phyloP scores from a whole-genome alignment of 2,797 vertebrate species.

The Onychomys leucogaster region DNA sequence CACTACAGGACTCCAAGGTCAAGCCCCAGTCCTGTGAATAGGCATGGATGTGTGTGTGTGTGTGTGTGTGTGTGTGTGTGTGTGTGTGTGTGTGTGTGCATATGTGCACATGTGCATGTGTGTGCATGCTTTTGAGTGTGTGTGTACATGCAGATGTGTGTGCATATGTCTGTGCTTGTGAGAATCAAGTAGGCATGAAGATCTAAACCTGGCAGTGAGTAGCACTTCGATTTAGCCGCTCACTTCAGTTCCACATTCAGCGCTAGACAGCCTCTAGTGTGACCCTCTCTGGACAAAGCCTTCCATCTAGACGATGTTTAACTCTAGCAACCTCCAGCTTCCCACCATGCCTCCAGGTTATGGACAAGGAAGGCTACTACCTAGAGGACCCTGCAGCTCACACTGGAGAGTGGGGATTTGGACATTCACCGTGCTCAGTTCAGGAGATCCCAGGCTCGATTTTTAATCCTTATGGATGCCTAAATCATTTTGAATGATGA shows the following conservation, averaged over 20 bases:
- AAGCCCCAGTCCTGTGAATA: not conserved
- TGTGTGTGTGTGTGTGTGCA: not conserved
- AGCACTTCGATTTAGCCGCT: not conserved
- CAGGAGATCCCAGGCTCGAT: not conserved
- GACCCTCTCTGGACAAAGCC: not conserved
- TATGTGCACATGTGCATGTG: no score
- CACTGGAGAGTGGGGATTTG: not conserved
- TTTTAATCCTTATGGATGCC: conserved; percentile 6
- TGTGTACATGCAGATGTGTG: no score
- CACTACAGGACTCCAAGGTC: not conserved
- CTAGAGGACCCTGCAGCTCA: not conserved
- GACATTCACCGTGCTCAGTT: conserved; percentile 1
- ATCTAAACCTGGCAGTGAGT: not conserved
- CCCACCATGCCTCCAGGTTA: not conserved
- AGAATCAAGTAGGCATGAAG: not conserved
- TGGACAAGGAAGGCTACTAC: not conserved
- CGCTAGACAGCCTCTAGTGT: not conserved
- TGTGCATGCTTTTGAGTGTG: not conserved
- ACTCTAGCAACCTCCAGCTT: not conserved
- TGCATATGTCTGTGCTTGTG: rapidly evolving
- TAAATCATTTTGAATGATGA: not conserved
- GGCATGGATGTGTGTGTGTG: not conserved
- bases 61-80: not conserved
- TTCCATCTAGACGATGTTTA: not conserved
- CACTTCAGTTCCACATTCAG: not conserved